Base-by-base conservation (phyloP, 2,797 vertebrate genomes). In the Pseudomugil gertrudae region DNA sequence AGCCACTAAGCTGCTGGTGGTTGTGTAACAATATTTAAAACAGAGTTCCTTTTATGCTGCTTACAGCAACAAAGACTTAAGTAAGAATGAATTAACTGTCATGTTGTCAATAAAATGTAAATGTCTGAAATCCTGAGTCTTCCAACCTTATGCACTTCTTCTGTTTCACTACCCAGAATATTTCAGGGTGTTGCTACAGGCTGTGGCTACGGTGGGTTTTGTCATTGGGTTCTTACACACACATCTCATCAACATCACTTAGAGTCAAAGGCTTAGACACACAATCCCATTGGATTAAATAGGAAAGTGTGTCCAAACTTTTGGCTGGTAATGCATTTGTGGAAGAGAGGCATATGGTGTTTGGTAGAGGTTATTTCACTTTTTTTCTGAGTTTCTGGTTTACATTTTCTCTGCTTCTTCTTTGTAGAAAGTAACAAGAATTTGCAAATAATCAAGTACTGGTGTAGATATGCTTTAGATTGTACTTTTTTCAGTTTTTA, bases 381-480 rank as follows among this genome's bases (percentile, higher is more conserved):
- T 19, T 8, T 9, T 45, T 8, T 43, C 40, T 19, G 17, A 6
- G 19, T 43, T 19, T 43, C 40, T 43, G 40, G 5, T 43, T 43
- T 43, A 1, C 7, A 9, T 43, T 6, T n/a, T 43, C 5, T 8
- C 40, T 43, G 5, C n/a, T 43, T 17, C 40, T 19, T 8, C 15
- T 19, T 5, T 40, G 38, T 2, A 43, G 19, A 43, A 43, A 43
- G 19, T n/a, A 17, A 43, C 40, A n/a, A 43, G 4, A 40, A 40
- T 17, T 5, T n/a, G n/a, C 17, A 43, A 43, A 19, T 43, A 19
- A n/a, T 43, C 17, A 43, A 8, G 17, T n/a, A 11, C 29, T 57
- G 2, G 27, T 29, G n/a, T 23, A 23, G 62, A 68, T 40, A 9
- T 51, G 29, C 13, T 45, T 38, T 57, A 51, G 21, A 70, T 13